phyloP scores from a whole-genome alignment of 2,888 invertebrate genomes.

The Apamea epomidion region DNA sequence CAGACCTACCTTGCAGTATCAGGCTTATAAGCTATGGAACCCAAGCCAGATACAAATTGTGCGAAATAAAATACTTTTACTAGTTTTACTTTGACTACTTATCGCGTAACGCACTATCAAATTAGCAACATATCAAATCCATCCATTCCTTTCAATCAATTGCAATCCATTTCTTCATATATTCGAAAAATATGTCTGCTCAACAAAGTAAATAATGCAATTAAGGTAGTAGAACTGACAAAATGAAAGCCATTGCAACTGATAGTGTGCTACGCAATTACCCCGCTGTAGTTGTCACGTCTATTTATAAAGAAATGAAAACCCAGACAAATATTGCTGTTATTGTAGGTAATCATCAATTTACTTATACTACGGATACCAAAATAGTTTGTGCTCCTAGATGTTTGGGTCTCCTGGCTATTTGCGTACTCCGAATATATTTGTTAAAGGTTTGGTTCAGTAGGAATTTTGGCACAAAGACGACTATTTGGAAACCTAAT shows the following conservation, averaged over 20 bases:
- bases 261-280: neutral
- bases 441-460: constrained; percentile 2
- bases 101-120: too few relatives aligned
- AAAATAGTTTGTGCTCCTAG: neutral
- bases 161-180: too few relatives aligned
- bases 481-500: neutral
- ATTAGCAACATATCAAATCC: too few relatives aligned
- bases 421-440: neutral
- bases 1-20: neutral
- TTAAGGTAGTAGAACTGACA: neutral
- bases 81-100: too few relatives aligned
- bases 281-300: neutral
- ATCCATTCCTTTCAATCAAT: too few relatives aligned
- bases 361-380: neutral
- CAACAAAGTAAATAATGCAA: neutral
- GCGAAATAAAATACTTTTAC: neutral
- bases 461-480: constrained; percentile 3
- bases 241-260: neutral
- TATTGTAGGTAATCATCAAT: neutral
- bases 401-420: neutral
- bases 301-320: neutral
- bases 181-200: neutral
- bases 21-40: neutral
- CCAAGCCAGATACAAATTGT: neutral
- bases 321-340: neutral